These are phyloP conservation scores for Tortrix viridana DNA, from an alignment of 2,888 invertebrate species.

Conservation along the genomic window DNA sequence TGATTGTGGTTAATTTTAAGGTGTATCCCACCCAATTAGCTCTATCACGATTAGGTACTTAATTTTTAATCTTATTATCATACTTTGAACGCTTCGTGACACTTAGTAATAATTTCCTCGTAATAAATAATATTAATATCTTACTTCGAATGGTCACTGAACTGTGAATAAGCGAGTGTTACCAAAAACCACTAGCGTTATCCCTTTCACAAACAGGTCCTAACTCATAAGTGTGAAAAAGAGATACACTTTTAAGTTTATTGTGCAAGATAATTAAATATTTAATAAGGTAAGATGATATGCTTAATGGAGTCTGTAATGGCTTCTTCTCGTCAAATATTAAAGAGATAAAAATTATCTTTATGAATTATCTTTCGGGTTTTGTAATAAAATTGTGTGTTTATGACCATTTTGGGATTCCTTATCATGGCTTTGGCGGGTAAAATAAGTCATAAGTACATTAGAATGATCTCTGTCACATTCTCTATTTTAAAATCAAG, in stretches of 20 bases:
- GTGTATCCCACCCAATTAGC: too few species aligned
- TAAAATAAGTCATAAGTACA: not conserved
- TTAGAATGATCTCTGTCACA: too few species aligned
- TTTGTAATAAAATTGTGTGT: slow-evolving; percentile 28
- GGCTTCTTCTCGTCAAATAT: slow-evolving; percentile 33
- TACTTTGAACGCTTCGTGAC: too few species aligned
- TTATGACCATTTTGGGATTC: slow-evolving; percentile 6
- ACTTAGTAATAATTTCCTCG: not conserved
- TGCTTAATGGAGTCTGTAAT: slow-evolving; percentile 29
- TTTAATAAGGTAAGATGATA: slow-evolving; percentile 17
- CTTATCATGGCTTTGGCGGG: not conserved
- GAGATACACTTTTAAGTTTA: not conserved
- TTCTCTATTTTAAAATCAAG: too few species aligned
- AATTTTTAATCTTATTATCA: too few species aligned
- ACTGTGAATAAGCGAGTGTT: not conserved
- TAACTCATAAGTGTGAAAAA: too few species aligned
- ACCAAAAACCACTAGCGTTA: not conserved
- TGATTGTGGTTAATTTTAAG: too few species aligned
- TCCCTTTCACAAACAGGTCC: too few species aligned
- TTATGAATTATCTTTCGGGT: slow-evolving; percentile 28
- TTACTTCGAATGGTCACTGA: slow-evolving; percentile 8
- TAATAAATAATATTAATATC: slow-evolving; percentile 13
- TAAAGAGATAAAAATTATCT: slow-evolving; percentile 41
- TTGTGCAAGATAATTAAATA: not conserved
- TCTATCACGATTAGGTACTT: too few species aligned